Percentiles rank a stretch among this genome's conserved stretches.
Evolutionary conservation across 2,888 invertebrate genomes (phyloP).

Genomic region (Epistrophe eligans): DNA sequence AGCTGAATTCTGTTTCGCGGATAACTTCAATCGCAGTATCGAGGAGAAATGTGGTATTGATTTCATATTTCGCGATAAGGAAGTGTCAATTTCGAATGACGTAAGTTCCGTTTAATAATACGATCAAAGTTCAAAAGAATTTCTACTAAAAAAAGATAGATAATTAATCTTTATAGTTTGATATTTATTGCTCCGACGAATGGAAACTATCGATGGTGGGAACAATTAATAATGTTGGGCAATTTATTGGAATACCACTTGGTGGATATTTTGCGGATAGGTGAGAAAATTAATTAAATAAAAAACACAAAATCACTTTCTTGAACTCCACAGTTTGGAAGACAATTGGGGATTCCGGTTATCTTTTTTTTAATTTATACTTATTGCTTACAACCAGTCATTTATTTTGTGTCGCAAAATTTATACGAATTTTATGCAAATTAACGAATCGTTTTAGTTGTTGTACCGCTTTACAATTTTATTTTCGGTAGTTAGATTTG

Average conservation of each 20-base stretch:
- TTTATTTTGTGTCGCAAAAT: neutral
- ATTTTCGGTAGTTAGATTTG: neutral
- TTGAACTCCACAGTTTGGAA: neutral
- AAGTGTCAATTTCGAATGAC: conserved; percentile 88
- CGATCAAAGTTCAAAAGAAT: conserved; percentile 5
- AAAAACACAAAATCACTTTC: neutral
- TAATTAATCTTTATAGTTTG: conserved; percentile 78
- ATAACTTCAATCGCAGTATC: conserved; percentile 81
- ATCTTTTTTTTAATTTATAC: neutral
- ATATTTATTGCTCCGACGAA: conserved; percentile 83
- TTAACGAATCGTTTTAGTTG: neutral
- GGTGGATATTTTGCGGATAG: conserved; percentile 88
- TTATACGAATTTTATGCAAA: conserved; percentile 8
- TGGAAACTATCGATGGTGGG: conserved; percentile 91
- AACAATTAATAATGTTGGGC: conserved; percentile 89
- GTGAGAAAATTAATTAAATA: conserved; percentile 80
- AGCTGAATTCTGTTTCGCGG: conserved; percentile 81
- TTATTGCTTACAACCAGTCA: neutral
- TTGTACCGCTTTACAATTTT: neutral
- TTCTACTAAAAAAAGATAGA: conserved; percentile 11
- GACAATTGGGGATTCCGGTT: neutral
- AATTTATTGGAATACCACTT: conserved; percentile 89
- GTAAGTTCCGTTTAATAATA: conserved; percentile 84
- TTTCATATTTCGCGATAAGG: conserved; percentile 86
- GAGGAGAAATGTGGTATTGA: conserved; percentile 84